Percentiles rank a stretch among this genome's conserved stretches.
These are phyloP conservation scores for Micronisus gabar DNA, from an alignment of 2,113 vertebrate species.

Conservation along the genomic window DNA sequence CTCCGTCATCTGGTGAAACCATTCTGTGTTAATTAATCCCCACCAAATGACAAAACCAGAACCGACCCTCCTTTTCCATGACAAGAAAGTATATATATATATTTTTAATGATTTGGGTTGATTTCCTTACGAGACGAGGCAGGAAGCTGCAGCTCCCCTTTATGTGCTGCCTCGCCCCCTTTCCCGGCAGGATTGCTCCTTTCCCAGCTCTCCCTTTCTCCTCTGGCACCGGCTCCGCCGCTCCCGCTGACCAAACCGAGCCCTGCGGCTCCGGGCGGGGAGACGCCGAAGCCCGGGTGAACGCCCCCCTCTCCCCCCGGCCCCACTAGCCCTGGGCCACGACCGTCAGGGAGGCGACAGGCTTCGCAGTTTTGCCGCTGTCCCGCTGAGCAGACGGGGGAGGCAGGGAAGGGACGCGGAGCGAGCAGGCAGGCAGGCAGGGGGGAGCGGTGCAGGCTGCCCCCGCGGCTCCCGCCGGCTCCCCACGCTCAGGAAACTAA, in stretches of 20 bases:
- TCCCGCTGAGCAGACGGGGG: neutral
- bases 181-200: neutral
- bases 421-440: neutral
- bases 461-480: no score
- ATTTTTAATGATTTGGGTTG: neutral
- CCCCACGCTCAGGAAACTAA: no score
- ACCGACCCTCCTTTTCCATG: neutral
- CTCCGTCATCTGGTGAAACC: neutral
- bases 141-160: slow-evolving; percentile 4
- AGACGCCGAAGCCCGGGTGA: neutral
- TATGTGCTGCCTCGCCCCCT: neutral
- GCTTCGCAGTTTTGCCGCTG: neutral
- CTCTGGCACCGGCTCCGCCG: neutral
- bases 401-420: neutral
- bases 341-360: neutral
- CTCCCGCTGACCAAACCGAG: neutral
- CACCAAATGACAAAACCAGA: slow-evolving; percentile 19
- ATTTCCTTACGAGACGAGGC: neutral
- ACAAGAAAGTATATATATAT: neutral
- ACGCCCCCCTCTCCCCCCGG: neutral
- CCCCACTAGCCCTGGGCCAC: neutral
- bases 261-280: neutral
- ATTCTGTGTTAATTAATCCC: neutral
- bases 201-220: neutral
- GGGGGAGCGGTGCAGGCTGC: neutral